Percentiles rank a stretch among this genome's conserved stretches.
Conservation (phyloP, 2,888 invertebrate species). For the Sipha maydis region DNA sequence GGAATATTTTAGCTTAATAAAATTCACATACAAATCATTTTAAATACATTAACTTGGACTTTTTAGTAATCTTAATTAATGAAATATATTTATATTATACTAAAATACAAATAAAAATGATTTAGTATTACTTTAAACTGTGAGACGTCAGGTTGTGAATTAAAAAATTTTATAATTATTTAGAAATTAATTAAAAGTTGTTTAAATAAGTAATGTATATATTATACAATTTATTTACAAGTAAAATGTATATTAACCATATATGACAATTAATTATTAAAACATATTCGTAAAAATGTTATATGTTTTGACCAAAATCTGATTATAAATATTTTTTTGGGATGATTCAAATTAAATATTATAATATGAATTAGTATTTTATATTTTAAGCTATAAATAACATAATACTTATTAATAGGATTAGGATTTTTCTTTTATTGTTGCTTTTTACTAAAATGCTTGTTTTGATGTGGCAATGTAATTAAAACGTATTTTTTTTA, state of each 20-base stretch:
- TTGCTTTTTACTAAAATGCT: neutral
- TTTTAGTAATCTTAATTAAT: neutral
- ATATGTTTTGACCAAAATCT: neutral
- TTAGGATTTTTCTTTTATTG: no score
- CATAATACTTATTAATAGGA: neutral
- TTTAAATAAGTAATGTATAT: neutral
- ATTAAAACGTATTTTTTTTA: constrained; percentile 11
- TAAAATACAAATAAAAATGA: neutral
- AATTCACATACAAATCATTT: neutral
- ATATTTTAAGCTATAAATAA: constrained; percentile 33
- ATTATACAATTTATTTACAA: neutral
- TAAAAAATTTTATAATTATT: neutral
- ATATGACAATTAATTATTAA: neutral
- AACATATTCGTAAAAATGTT: neutral
- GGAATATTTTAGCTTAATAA: neutral
- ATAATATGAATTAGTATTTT: neutral
- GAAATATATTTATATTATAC: neutral
- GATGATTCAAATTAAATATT: constrained; percentile 48
- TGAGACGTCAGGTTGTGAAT: neutral
- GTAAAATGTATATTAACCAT: neutral
- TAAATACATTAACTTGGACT: neutral
- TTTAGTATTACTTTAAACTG: neutral
- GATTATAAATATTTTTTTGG: constrained; percentile 53
- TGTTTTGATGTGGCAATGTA: constrained; percentile 6
- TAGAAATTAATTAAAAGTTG: neutral